Percentiles rank a stretch among this genome's conserved stretches.
Conservation (phyloP, 2,888 invertebrate genomes). For the Chrysomela aeneicollis region DNA sequence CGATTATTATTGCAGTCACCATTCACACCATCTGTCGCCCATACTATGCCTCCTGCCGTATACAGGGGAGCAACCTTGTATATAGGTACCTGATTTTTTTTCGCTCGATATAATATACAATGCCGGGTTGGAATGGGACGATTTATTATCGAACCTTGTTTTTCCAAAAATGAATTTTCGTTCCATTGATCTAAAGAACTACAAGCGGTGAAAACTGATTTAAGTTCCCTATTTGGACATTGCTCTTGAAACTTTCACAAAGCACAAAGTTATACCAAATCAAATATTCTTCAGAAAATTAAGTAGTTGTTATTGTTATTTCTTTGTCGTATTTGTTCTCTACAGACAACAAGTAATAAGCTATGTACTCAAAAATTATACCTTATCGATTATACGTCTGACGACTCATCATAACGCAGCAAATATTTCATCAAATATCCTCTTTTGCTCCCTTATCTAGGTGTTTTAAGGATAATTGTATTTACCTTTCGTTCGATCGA, state of each 20-base stretch:
- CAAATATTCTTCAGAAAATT: neutral
- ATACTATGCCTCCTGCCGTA: constrained; percentile 40
- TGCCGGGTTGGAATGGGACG: neutral
- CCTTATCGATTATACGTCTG: no score
- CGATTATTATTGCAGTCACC: constrained; percentile 56
- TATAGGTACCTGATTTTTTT: constrained; percentile 43
- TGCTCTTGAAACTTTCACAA: no score
- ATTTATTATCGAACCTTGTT: neutral
- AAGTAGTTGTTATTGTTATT: neutral
- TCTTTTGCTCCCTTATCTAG: constrained; percentile 27
- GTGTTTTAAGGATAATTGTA: constrained; percentile 20
- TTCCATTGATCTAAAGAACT: no score
- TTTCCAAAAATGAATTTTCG: no score
- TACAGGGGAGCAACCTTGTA: constrained; percentile 12
- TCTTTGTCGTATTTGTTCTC: neutral
- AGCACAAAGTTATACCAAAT: no score
- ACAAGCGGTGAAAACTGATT: no score
- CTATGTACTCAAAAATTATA: neutral
- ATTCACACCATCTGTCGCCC: constrained; percentile 59
- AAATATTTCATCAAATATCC: constrained; percentile 26
- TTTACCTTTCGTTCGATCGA: constrained; percentile 9
- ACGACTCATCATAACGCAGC: no score
- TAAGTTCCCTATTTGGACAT: no score
- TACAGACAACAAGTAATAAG: neutral
- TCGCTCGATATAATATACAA: constrained; percentile 3